Conservation (phyloP, 2,113 vertebrate species). For the Prinia subflava region DNA sequence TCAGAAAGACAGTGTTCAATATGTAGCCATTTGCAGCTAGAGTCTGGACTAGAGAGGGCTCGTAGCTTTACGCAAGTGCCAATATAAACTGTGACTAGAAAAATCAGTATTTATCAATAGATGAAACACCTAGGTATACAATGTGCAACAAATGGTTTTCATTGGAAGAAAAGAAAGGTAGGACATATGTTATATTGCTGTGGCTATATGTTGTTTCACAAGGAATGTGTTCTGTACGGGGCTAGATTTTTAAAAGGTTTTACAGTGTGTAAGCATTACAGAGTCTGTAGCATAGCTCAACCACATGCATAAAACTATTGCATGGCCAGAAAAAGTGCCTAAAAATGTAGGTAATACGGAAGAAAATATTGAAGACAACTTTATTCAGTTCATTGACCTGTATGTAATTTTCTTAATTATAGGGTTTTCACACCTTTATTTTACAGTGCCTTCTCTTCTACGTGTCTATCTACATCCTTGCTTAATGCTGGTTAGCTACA, state of each 20-base stretch:
- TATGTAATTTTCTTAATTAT: background rate
- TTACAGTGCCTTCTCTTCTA: background rate
- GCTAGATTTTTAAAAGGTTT: background rate
- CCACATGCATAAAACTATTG: background rate
- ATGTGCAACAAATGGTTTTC: rapidly evolving
- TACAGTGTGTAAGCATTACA: background rate
- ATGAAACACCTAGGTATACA: background rate
- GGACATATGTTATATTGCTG: background rate
- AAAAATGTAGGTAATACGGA: background rate
- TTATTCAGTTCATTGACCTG: background rate
- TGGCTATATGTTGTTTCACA: background rate
- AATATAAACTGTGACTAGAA: background rate
- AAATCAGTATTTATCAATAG: background rate
- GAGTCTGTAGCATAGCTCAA: background rate
- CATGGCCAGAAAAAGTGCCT: background rate
- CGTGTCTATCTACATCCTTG: background rate
- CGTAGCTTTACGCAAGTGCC: background rate
- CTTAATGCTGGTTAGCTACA: background rate
- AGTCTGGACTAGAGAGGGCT: background rate
- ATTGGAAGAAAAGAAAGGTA: background rate
- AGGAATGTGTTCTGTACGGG: background rate
- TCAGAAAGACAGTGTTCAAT: background rate
- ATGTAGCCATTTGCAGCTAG: background rate
- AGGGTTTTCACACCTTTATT: background rate
- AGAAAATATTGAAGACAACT: background rate